Base-by-base conservation (phyloP, 92 coral and sea anemone genomes). In the Porites divaricata region DNA sequence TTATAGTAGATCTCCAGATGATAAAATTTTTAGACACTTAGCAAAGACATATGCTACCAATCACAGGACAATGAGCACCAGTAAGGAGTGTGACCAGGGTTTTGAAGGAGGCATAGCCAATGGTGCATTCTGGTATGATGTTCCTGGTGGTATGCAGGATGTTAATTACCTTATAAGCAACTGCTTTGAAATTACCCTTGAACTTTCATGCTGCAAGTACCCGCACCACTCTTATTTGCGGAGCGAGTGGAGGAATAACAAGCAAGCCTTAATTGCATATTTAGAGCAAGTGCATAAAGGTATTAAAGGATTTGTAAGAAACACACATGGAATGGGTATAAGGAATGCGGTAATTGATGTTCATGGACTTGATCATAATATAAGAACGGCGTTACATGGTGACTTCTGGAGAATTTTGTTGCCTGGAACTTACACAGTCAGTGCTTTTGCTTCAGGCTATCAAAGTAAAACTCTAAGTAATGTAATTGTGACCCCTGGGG, bases 121-220 rank as follows among this genome's bases (percentile, higher is more conserved):
- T 87, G 99, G 99, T 23, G 99, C 99, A 9, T 75, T 81, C 41
- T 97, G 99, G 99, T 97, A 97, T 67, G 88, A 97, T 74, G 99
- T 97, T 16, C 92, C 96, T 11, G 99, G 99, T 0, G 99, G 99
- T 5, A 97, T 97, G 99, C 95, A 97, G 81, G 99, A 97, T 84
- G 89, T 97, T 15, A 97, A 97, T 75, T 97, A 97, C 80, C 83
- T 97, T 20, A 93, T 97, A 45, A 97, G 99, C 61, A 97, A 95
- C 54, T 95, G 99, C 75, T 97, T 97, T 93, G 99, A 97, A 58
- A 90, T 97, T 73, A 97, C 99, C 8, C 77, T 97, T 49, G 99
- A 97, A 51, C 56, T 97, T 67, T 97, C 99, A 0, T 93, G 98
- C 59, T 97, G 99, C 72, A 97, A 97, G 41, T 95, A 97, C 78